Percentiles rank a stretch among this genome's conserved stretches.
Conservation (phyloP, 2,113 vertebrate genomes). For the Apus apus region DNA sequence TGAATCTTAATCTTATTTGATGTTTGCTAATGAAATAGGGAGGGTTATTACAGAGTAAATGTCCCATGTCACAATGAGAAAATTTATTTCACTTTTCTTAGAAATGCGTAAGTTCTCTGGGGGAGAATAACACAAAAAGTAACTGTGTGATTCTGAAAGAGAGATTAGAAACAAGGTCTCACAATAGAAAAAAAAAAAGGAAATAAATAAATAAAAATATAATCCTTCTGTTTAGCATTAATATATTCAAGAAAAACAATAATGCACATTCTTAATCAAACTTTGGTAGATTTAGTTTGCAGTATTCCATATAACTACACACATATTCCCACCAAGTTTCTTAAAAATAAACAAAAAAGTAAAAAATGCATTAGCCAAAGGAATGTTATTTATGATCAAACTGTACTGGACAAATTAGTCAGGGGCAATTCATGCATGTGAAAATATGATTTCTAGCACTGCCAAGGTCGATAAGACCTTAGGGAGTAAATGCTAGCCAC, state of each 20-base stretch:
- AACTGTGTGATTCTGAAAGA: not conserved
- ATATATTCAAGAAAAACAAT: not conserved
- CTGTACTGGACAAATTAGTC: not conserved
- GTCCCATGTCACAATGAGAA: not conserved
- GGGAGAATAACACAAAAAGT: not conserved
- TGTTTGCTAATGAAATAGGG: not conserved
- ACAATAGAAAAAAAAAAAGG: not conserved
- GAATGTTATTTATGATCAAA: constrained; percentile 30
- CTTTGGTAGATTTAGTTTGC: not conserved
- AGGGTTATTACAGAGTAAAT: not conserved
- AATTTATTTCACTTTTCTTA: not conserved
- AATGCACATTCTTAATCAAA: not conserved
- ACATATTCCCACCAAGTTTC: not conserved
- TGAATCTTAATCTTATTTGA: not conserved
- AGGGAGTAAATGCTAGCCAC: constrained; percentile 22
- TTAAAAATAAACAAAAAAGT: constrained; percentile 1
- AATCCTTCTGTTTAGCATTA: not conserved
- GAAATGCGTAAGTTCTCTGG: not conserved
- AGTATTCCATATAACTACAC: not conserved
- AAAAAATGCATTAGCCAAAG: not conserved
- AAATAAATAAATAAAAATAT: not conserved
- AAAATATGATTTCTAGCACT: constrained; percentile 58
- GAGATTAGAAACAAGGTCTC: not conserved
- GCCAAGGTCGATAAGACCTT: constrained; percentile 23
- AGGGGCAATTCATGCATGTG: constrained; percentile 29